Base-by-base conservation (phyloP, 2,888 invertebrate species). In the Amblyjoppa fuscipennis region DNA sequence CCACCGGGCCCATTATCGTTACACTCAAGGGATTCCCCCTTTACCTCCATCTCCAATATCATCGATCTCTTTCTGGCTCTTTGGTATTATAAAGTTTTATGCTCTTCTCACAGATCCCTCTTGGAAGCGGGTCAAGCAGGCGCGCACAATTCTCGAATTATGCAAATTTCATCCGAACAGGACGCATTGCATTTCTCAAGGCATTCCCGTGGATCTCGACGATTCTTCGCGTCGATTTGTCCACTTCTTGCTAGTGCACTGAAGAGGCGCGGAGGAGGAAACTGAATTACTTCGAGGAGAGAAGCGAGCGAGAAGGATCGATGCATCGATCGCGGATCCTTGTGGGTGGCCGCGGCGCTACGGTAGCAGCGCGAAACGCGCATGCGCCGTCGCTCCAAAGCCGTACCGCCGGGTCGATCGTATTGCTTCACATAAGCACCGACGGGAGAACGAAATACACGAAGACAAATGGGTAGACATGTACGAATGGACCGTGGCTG, bases 1-100 rank as follows among this genome's bases (percentile, higher is more conserved):
- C 84, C 88, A 85, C 86, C 87, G 75, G 91, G 85, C 88, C 89
- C 86, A 76, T 84, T 85, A 84, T 82, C 79, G 71, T 81, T 80
- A 80, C 76, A 69, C 64, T 84, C 71, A 41, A 79, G 79, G 68
- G 79, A 79, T 74, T 73, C 45, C 49, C 45, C 53, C 70, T 66
- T 41, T 49, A 20, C 34, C 34, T 68, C 25, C 20, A 11, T 16
- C 68, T 41, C 13, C 49, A 16, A n/a, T 59, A 74, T 79, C 81
- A 13, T 88, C 69, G 59, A 41, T 70, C 61, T 83, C 68, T 81
- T 34, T 53, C 82, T 38, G 34, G 53, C 53, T 80, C 71, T 31
- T 59, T 38, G 41, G 9, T 20, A 25, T 28, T 53, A 25, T 53
- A 25, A 34, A 53, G 56, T 28, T 25, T 20, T 53, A 31, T 59